Evolutionary conservation across 2,797 vertebrate genomes (phyloP), one percentile per base, ranked within the genome.

Genomic region (Gobio occitaniae): DNA sequence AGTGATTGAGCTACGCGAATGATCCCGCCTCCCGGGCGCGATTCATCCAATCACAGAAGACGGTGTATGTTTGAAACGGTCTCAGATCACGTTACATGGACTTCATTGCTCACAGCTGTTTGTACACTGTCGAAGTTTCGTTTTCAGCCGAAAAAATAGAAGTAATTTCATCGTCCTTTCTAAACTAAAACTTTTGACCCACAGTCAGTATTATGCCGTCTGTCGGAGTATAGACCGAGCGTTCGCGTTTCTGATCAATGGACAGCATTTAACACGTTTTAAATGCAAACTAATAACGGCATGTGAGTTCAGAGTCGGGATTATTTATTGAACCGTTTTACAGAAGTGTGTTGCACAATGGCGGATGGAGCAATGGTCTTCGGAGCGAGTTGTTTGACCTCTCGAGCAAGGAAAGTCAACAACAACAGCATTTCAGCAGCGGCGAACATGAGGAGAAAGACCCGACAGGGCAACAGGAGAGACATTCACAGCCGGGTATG

Each of bases 401-500:
- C 88, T 3, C 87, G 90, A 38, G 52, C 80, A 3, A 92, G 85
- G 70, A 92, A 91, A 88, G 76, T 78, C 32, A 77, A 66, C 59
- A 81, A 38, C 56, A 79, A 61, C 69, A 80, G 13, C 25, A 2
- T 5, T 76, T 29, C 86, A 61, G 52, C n/a, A 29, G 2, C 77
- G 1, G 32, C 80, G 38, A 88, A 86, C 74, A 17, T 78, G 17
- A 81, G 89, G 66, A 84, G 90, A 29, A 91, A 74, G 76, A 85
- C 69, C 41, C 88, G 92, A 65, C 92, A 89, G 38, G 89, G 83
- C 50, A 84, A 85, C 59, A 89, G 86, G 70, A 88, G 86, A 72
- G 89, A 87, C 81, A 21, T 88, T 52, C 89, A 89, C 41, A 89
- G 54, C 74, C 86, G 90, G 90, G 92, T 93, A 84, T 8, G 86